Evolutionary conservation across 2,113 vertebrate species (phyloP).

Genomic region (Epinephelus lanceolatus): DNA sequence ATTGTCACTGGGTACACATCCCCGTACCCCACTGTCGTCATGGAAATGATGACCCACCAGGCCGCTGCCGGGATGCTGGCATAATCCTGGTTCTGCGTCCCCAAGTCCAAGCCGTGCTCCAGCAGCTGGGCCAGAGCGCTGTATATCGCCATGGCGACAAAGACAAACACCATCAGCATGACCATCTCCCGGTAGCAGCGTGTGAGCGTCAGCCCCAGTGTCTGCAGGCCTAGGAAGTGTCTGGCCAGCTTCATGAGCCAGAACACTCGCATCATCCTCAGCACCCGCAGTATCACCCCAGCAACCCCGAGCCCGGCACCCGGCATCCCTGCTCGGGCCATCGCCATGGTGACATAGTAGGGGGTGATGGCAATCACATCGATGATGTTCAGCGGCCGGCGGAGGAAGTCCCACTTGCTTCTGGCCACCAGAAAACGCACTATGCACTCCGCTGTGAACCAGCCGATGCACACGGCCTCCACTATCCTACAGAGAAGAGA

Average conservation of each 20-base stretch:
- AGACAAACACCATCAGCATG: slow-evolving; percentile 98
- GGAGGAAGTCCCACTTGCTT: slow-evolving; percentile 97
- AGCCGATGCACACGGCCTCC: slow-evolving; percentile 98
- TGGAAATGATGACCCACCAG: slow-evolving; percentile 99
- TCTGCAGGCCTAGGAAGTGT: slow-evolving; percentile 98
- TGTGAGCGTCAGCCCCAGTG: slow-evolving; percentile 95
- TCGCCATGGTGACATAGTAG: slow-evolving; percentile 92
- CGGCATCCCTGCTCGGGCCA: slow-evolving; percentile 91
- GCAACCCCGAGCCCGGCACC: slow-evolving; percentile 95
- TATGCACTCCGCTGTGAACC: slow-evolving; percentile 98
- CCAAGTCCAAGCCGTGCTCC: slow-evolving; percentile 96
- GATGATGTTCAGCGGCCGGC: slow-evolving; percentile 96
- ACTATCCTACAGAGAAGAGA: slow-evolving; percentile 89
- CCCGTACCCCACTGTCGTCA: slow-evolving; percentile 99
- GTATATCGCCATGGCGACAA: slow-evolving; percentile 98
- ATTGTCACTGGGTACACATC: slow-evolving; percentile 97
- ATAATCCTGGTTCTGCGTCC: slow-evolving; percentile 92
- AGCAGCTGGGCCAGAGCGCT: slow-evolving; percentile 97
- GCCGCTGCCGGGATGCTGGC: slow-evolving; percentile 98
- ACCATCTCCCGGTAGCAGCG: slow-evolving; percentile 98
- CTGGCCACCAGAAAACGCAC: slow-evolving; percentile 96
- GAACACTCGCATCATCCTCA: slow-evolving; percentile 99
- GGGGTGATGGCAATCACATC: slow-evolving; percentile 96
- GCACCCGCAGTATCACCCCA: slow-evolving; percentile 94
- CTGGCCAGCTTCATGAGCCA: slow-evolving; percentile 99